Percentiles rank a stretch among this genome's conserved stretches.
phyloP scores from a whole-genome alignment of 2,113 vertebrate species.

The Lophochroa leadbeateri region DNA sequence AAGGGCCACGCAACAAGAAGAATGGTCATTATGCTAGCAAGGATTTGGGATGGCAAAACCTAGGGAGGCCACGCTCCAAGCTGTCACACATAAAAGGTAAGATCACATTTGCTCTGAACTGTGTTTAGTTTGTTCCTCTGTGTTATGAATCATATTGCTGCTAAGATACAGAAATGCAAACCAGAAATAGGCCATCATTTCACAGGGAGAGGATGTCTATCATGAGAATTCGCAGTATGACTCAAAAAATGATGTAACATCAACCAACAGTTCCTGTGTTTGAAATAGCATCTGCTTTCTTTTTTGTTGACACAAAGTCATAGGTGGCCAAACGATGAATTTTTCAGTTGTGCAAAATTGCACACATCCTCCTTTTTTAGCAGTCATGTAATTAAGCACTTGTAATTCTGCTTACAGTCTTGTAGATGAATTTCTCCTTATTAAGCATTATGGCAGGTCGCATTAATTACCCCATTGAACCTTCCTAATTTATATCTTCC shows the following conservation, averaged over 20 bases:
- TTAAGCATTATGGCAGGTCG: neutral
- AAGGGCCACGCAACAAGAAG: slow-evolving; percentile 83
- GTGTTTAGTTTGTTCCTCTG: neutral
- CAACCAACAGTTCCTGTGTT: neutral
- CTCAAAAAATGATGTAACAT: neutral
- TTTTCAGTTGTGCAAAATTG: neutral
- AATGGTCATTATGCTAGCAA: slow-evolving; percentile 80
- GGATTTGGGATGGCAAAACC: slow-evolving; percentile 90
- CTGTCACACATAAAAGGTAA: slow-evolving; percentile 88
- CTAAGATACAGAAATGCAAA: neutral
- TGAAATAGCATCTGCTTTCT: neutral
- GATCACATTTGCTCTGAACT: neutral
- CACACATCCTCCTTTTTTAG: neutral
- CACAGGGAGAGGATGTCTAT: neutral
- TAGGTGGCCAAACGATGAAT: neutral
- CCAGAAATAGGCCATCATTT: neutral
- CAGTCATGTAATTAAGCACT: neutral
- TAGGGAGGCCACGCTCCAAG: slow-evolving; percentile 84
- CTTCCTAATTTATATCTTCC: neutral
- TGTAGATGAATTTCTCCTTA: neutral
- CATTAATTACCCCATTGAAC: neutral
- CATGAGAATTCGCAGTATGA: neutral
- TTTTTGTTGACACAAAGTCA: neutral
- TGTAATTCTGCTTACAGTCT: neutral
- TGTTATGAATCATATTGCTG: neutral